Evolutionary conservation across 1,140 invertebrate genomes (phyloP).

Genomic region (Alviniconcha marisindica): DNA sequence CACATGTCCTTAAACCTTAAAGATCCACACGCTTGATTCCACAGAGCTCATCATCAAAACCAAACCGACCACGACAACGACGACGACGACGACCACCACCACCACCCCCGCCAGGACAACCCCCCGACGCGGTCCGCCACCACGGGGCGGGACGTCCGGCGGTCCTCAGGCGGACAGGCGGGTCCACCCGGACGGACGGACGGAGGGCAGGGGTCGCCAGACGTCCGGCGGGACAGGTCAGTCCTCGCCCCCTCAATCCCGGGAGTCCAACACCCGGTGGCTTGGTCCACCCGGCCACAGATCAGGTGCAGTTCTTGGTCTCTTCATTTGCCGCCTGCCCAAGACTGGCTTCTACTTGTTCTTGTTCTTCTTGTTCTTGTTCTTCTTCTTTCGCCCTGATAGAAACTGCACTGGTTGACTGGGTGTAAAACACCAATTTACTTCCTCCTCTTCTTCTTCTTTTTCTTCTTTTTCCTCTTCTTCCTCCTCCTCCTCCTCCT

Average conservation of each 20-base stretch:
- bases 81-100: slow-evolving; percentile 12
- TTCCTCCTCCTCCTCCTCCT: too few relatives aligned
- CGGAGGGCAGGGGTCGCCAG: neutral
- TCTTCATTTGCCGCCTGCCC: too few relatives aligned
- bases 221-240: neutral
- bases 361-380: too few relatives aligned
- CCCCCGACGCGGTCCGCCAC: neutral
- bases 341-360: too few relatives aligned
- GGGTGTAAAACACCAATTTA: too few relatives aligned
- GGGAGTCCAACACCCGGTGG: neutral
- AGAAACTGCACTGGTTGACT: too few relatives aligned
- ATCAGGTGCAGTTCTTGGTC: neutral
- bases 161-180: slow-evolving; percentile 2
- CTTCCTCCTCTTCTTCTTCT: too few relatives aligned
- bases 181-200: neutral
- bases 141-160: neutral
- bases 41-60: neutral
- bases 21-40: neutral
- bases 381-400: too few relatives aligned
- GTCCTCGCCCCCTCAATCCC: neutral
- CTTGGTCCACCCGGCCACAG: neutral
- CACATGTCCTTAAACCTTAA: neutral
- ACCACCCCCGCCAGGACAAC: neutral
- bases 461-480: too few relatives aligned
- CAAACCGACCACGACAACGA: neutral